Evolutionary conservation across 1,140 invertebrate genomes (phyloP).

Genomic region (Drosophila arawakana): DNA sequence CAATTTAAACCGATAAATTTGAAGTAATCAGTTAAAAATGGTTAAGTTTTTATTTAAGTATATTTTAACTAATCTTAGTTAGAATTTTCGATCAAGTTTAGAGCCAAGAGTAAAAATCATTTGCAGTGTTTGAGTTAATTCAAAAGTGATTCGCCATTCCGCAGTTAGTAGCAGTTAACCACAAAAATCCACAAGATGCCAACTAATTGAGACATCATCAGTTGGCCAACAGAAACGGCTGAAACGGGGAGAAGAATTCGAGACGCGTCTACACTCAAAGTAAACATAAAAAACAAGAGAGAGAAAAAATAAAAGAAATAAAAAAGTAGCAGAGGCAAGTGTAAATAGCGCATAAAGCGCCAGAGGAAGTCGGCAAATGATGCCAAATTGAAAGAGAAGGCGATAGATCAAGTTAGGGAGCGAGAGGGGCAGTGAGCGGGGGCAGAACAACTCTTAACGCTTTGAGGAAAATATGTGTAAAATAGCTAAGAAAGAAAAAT

Average conservation of each 20-base stretch:
- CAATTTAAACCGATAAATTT: neutral
- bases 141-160: neutral
- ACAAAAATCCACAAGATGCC: constrained; percentile 67
- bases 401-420: neutral
- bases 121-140: constrained; percentile 8
- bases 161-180: constrained; percentile 8
- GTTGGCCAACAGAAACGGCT: constrained; percentile 1
- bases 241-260: constrained; percentile 2
- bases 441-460: constrained; percentile 2
- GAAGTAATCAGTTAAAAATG: neutral
- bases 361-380: constrained; percentile 51
- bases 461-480: too few species aligned
- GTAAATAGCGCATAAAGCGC: constrained; percentile 69
- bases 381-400: neutral
- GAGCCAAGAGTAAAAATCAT: constrained; percentile 16
- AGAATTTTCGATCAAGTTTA: constrained; percentile 9
- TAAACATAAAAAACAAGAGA: neutral
- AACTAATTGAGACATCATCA: constrained; percentile 79
- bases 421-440: neutral
- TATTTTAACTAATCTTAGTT: neutral
- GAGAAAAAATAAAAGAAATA: constrained; percentile 40
- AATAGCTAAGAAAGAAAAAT: constrained; percentile 13
- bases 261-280: neutral
- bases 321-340: constrained; percentile 56
- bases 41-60: too few species aligned